A percentile compares a stretch with the other conserved stretches of the same genome.
These are phyloP conservation scores for Acleris sparsana DNA, from an alignment of 2,888 invertebrate genomes.

Conservation along the genomic window DNA sequence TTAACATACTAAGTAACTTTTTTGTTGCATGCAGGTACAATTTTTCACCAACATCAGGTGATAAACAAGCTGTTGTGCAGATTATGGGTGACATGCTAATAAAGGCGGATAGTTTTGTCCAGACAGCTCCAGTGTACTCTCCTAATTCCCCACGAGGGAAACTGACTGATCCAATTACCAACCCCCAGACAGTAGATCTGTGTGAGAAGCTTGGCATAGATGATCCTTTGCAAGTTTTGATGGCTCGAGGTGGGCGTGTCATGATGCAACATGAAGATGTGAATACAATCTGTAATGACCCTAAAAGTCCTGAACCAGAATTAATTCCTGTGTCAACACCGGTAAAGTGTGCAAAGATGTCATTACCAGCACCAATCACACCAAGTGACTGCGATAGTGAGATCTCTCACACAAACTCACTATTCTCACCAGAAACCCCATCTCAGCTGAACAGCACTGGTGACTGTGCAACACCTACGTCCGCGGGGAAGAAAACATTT, in stretches of 20 bases:
- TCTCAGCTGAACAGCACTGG: constrained; percentile 50
- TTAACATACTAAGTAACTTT: neutral
- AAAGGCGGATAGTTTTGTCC: constrained; percentile 89
- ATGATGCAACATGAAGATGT: constrained; percentile 53
- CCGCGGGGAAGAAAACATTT: constrained; percentile 64
- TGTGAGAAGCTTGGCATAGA: constrained; percentile 89
- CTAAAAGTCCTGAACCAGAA: constrained; percentile 30
- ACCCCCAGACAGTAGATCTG: constrained; percentile 87
- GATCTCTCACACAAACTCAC: constrained; percentile 42
- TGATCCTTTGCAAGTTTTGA: constrained; percentile 89
- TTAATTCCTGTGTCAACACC: constrained; percentile 51
- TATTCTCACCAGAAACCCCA: constrained; percentile 48
- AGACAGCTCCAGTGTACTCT: constrained; percentile 87
- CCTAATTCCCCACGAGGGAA: constrained; percentile 59
- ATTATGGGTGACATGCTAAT: constrained; percentile 88
- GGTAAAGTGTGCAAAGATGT: constrained; percentile 60
- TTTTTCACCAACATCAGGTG: constrained; percentile 89
- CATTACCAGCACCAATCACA: constrained; percentile 70
- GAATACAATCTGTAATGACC: constrained; percentile 35
- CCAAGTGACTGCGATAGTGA: constrained; percentile 56
- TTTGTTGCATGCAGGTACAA: constrained; percentile 81
- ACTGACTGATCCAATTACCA: constrained; percentile 82
- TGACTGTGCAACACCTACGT: constrained; percentile 60
- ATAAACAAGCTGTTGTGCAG: constrained; percentile 85
- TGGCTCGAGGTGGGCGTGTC: constrained; percentile 77